These are phyloP conservation scores for Cephalophus harveyi DNA, from an alignment of 2,113 vertebrate genomes.

Conservation along the genomic window DNA sequence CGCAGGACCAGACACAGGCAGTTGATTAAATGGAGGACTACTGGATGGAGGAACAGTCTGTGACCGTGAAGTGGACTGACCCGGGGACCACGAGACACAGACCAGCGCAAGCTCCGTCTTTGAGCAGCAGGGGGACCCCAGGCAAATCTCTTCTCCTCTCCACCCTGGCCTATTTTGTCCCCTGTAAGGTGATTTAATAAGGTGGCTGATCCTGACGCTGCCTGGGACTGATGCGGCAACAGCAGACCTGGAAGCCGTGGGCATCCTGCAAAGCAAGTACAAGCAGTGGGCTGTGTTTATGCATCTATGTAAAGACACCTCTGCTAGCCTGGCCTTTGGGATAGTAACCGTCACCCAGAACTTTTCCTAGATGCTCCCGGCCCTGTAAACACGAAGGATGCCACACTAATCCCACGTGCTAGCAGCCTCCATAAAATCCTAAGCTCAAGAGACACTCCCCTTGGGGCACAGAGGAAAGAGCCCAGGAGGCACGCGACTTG, in stretches of 20 bases:
- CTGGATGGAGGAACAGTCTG: neutral
- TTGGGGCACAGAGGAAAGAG: neutral
- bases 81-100: neutral
- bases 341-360: neutral
- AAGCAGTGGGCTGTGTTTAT: neutral
- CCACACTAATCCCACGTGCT: neutral
- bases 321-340: neutral
- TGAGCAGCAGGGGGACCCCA: neutral
- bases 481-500: neutral
- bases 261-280: neutral
- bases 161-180: neutral
- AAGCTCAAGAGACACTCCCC: neutral
- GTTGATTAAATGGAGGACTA: neutral
- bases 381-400: neutral
- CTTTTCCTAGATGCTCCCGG: neutral
- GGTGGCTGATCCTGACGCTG: neutral
- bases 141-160: neutral
- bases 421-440: neutral
- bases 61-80: neutral
- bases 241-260: neutral
- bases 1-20: fast-evolving
- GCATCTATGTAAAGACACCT: neutral
- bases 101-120: neutral
- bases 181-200: neutral
- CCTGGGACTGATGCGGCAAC: neutral